Conservation (phyloP, 2,888 invertebrate genomes). For the Drosophila mimetica region DNA sequence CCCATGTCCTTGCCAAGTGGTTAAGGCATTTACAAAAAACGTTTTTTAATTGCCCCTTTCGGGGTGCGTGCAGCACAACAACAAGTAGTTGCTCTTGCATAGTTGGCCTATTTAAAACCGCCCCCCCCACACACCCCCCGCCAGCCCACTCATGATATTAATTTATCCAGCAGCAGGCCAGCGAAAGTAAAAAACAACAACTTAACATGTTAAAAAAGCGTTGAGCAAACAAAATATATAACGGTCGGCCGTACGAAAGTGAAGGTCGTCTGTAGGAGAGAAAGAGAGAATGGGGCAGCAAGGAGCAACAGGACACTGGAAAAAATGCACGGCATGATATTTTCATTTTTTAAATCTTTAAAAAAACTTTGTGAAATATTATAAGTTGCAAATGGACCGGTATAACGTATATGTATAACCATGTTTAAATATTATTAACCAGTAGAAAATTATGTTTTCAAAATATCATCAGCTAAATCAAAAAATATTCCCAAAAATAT, state of each 20-base stretch:
- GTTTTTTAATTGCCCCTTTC: slow-evolving; percentile 34
- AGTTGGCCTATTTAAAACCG: slow-evolving; percentile 65
- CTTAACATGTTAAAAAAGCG: slow-evolving; percentile 25
- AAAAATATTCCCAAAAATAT: too few relatives aligned
- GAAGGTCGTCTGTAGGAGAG: slow-evolving; percentile 77
- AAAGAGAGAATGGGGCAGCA: slow-evolving; percentile 57
- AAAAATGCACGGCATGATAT: neutral
- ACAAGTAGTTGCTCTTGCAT: slow-evolving; percentile 43
- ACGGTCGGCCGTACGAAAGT: slow-evolving; percentile 59
- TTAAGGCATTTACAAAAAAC: slow-evolving; percentile 35
- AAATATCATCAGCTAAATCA: too few relatives aligned
- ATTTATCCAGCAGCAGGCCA: slow-evolving; percentile 31
- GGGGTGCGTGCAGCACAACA: slow-evolving; percentile 40
- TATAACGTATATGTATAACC: too few relatives aligned
- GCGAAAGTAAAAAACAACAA: slow-evolving; percentile 34
- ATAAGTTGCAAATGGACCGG: too few relatives aligned
- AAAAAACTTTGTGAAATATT: neutral
- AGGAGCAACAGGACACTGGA: slow-evolving; percentile 35
- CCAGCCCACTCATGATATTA: slow-evolving; percentile 40
- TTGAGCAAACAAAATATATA: slow-evolving; percentile 39
- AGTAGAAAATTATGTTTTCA: too few relatives aligned
- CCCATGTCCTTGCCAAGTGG: slow-evolving; percentile 60
- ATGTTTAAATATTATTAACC: too few relatives aligned
- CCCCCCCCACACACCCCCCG: slow-evolving; percentile 1
- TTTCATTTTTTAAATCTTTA: too few relatives aligned